A percentile compares a stretch with the other conserved stretches of the same genome.
Conservation (phyloP, 1,140 invertebrate genomes). For the Bombus cullumanus region DNA sequence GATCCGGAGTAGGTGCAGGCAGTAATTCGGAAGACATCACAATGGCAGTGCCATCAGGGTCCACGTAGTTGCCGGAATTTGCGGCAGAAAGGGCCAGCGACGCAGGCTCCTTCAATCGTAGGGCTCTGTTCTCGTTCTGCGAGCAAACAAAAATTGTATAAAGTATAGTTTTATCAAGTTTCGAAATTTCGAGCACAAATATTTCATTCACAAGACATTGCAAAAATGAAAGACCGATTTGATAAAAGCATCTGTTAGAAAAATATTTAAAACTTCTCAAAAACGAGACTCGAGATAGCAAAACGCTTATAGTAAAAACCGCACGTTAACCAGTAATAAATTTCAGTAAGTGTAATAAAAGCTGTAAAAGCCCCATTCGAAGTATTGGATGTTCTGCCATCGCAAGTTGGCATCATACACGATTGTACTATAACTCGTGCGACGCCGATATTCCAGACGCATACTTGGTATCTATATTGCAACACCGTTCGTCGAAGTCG, state of each 20-base stretch:
- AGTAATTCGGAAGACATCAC: slow-evolving; percentile 79
- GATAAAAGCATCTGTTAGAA: background rate
- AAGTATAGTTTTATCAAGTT: no score
- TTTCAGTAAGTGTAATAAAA: background rate
- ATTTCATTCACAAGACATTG: no score
- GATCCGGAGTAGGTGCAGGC: slow-evolving; percentile 78
- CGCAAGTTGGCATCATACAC: background rate
- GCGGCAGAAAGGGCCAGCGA: slow-evolving; percentile 78
- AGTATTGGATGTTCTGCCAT: background rate
- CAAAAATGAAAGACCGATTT: no score
- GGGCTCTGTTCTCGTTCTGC: slow-evolving; percentile 88
- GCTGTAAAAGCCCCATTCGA: background rate
- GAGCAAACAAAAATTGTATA: slow-evolving; percentile 59
- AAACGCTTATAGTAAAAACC: background rate
- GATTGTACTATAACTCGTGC: background rate
- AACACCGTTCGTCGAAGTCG: background rate
- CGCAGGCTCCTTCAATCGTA: slow-evolving; percentile 86
- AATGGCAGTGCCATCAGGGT: slow-evolving; percentile 77
- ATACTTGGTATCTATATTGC: background rate
- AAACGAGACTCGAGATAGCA: background rate
- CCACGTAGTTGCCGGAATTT: slow-evolving; percentile 79
- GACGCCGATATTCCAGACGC: background rate
- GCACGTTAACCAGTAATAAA: background rate
- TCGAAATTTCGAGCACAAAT: no score
- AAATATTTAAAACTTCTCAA: background rate